Percentiles rank a stretch among this genome's conserved stretches.
These are phyloP conservation scores for Picathartes gymnocephalus DNA, from an alignment of 2,113 vertebrate genomes.

Conservation along the genomic window DNA sequence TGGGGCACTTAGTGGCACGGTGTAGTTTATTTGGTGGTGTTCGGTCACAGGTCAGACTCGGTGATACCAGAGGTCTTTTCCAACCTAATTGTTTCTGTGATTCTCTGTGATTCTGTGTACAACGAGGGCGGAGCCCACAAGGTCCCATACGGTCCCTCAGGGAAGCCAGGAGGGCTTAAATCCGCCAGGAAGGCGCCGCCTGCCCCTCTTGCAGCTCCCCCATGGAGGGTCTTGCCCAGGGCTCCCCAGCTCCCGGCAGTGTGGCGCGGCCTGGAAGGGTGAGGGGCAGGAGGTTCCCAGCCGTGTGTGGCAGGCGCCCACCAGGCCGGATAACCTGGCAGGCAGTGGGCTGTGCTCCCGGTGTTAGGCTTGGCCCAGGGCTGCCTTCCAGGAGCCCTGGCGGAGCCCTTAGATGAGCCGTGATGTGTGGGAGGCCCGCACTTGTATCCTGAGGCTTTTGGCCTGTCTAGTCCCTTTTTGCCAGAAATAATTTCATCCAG, in stretches of 20 bases:
- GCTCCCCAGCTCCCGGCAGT: neutral
- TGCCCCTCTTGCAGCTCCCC: neutral
- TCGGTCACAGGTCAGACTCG: neutral
- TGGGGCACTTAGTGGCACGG: too few relatives aligned
- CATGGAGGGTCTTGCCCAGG: accelerated
- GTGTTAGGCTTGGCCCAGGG: neutral
- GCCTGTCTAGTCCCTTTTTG: neutral
- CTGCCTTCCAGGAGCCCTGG: neutral
- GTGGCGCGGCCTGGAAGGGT: neutral
- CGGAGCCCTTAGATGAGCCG: accelerated
- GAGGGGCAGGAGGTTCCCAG: neutral
- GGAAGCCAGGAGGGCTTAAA: neutral
- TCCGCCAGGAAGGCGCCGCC: accelerated
- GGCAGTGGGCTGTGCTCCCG: accelerated
- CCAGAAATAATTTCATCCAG: accelerated
- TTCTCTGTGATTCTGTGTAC: neutral
- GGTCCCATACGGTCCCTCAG: too few relatives aligned
- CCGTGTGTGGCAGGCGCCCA: accelerated
- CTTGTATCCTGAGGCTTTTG: neutral
- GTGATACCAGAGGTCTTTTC: neutral
- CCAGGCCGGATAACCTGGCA: accelerated
- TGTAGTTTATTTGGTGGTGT: neutral
- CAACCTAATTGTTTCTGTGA: neutral
- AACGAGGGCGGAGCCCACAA: neutral
- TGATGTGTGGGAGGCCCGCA: neutral